Percentiles rank a stretch among this genome's conserved stretches.
Evolutionary conservation across 2,113 vertebrate genomes (phyloP).

Genomic region (Regulus satrapa): DNA sequence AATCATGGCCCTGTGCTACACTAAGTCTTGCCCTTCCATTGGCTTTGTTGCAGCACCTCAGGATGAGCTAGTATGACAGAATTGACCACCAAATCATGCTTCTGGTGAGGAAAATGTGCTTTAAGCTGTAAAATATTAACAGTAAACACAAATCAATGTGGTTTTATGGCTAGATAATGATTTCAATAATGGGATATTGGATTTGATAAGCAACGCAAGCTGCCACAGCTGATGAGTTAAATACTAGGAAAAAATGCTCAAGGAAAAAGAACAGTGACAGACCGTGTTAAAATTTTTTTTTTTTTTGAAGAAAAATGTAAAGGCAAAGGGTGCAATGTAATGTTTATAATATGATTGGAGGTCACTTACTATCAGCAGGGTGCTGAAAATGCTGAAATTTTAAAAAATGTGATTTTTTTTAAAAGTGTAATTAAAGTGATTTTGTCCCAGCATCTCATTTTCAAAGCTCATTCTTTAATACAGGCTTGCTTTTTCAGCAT

Average conservation of each 20-base stretch:
- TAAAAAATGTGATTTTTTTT: not conserved
- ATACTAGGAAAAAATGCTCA: not conserved
- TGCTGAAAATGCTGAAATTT: slow-evolving; percentile 1
- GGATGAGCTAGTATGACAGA: not conserved
- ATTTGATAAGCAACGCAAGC: slow-evolving; percentile 3
- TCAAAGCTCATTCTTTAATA: not conserved
- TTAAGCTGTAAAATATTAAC: slow-evolving; percentile 21
- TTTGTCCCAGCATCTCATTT: not conserved
- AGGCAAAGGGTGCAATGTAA: not conserved
- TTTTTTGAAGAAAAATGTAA: not conserved
- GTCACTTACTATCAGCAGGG: not conserved
- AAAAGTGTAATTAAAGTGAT: not conserved
- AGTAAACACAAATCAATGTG: slow-evolving; percentile 18
- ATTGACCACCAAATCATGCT: not conserved
- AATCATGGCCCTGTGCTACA: not conserved
- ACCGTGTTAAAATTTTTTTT: not conserved
- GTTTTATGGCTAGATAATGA: not conserved
- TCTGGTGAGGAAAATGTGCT: not conserved
- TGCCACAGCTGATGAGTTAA: not conserved
- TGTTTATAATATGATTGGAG: not conserved
- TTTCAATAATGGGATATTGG: slow-evolving; percentile 20
- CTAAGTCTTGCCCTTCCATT: not conserved
- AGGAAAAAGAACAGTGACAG: not conserved
- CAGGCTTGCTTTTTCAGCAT: not conserved
- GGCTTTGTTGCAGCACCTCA: not conserved